These are phyloP conservation scores for Fragum whitleyi DNA, from an alignment of 2,888 invertebrate genomes.

Conservation along the genomic window DNA sequence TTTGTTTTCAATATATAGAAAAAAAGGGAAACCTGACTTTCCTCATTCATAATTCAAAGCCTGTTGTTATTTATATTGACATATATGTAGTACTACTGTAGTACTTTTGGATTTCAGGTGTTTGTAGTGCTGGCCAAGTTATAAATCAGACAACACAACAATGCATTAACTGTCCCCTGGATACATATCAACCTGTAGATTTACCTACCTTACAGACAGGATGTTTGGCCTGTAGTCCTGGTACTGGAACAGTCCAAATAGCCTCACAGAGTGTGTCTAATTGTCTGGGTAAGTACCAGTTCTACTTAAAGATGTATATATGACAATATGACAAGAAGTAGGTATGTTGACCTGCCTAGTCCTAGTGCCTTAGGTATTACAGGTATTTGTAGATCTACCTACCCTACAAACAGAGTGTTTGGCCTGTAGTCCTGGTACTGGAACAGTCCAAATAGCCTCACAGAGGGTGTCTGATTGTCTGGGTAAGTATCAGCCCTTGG, in stretches of 20 bases:
- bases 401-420: slow-evolving; percentile 4
- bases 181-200: slow-evolving; percentile 19
- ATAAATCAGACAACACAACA: slow-evolving; percentile 2
- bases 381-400: background rate
- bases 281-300: slow-evolving; percentile 10
- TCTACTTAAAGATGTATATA: too few species aligned
- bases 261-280: background rate
- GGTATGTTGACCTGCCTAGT: too few species aligned
- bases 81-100: too few species aligned
- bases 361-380: too few species aligned
- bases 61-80: too few species aligned
- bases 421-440: slow-evolving; percentile 8
- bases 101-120: slow-evolving; percentile 42
- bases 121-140: slow-evolving; percentile 39
- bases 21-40: too few species aligned
- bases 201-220: background rate
- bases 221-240: slow-evolving; percentile 10
- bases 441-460: slow-evolving; percentile 10
- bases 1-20: too few species aligned
- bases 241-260: slow-evolving; percentile 18
- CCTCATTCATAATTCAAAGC: too few species aligned
- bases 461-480: background rate
- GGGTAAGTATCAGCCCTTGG: background rate
- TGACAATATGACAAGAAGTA: too few species aligned
- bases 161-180: slow-evolving; percentile 32